A percentile compares a stretch with the other conserved stretches of the same genome.
Evolutionary conservation across 37 sponge, comb jelly and placozoan species (phyloP).

Genomic region (Beroe ovata): DNA sequence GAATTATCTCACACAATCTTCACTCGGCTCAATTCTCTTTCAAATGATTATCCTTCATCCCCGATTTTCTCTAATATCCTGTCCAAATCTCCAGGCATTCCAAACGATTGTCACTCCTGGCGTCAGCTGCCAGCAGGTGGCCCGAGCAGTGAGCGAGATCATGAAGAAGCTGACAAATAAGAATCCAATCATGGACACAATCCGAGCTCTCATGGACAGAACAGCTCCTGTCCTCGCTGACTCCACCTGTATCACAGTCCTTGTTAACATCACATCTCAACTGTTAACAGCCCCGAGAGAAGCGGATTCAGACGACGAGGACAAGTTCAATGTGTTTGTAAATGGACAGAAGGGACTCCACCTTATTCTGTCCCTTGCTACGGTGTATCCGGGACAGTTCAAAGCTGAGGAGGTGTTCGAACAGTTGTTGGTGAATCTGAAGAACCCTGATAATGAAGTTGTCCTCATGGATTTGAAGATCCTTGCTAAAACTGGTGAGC

Average conservation of each 20-base stretch:
- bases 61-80: too few relatives aligned
- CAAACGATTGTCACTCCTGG: conserved; percentile 60
- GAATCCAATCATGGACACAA: conserved; percentile 70
- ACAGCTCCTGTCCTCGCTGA: conserved; percentile 74
- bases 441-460: conserved; percentile 72
- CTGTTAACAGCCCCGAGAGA: conserved; percentile 40
- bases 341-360: conserved; percentile 66
- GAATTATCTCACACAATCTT: not conserved
- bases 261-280: conserved; percentile 40
- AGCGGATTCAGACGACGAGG: conserved; percentile 16
- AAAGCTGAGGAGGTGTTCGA: conserved; percentile 70
- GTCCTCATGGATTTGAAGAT: conserved; percentile 66
- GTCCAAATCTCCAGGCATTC: conserved; percentile 65
- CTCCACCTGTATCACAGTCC: conserved; percentile 56
- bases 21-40: too few relatives aligned
- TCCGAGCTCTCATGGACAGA: conserved; percentile 73
- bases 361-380: conserved; percentile 68
- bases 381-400: conserved; percentile 69
- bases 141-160: conserved; percentile 57
- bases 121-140: conserved; percentile 35
- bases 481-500: conserved; percentile 51
- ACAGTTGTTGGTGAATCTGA: conserved; percentile 70
- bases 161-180: conserved; percentile 68
- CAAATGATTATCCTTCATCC: too few relatives aligned
- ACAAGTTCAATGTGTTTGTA: conserved; percentile 39